A percentile compares a stretch with the other conserved stretches of the same genome.
Evolutionary conservation across 37 sponge, comb jelly and placozoan genomes (phyloP).

Genomic region (Diacarnus erythraeanus): DNA sequence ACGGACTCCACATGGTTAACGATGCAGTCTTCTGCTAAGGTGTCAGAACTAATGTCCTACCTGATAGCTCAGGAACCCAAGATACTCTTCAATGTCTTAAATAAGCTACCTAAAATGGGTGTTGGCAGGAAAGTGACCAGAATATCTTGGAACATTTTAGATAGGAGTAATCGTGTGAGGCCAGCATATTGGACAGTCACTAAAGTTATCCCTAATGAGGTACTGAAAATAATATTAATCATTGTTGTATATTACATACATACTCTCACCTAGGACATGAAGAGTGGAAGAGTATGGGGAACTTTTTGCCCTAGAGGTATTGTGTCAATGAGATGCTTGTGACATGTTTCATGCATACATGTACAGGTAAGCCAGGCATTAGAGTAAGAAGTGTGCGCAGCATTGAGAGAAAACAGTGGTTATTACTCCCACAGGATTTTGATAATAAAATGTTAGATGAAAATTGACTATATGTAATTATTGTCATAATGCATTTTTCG

Average conservation of each 20-base stretch:
- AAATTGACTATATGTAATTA: too few species aligned
- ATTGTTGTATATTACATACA: not conserved
- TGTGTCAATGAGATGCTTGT: not conserved
- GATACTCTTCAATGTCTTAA: slow-evolving; percentile 39
- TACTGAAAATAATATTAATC: not conserved
- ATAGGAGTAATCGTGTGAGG: not conserved
- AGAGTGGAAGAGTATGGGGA: slow-evolving; percentile 11
- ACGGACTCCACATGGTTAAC: not conserved
- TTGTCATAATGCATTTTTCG: not conserved
- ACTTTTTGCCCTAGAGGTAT: slow-evolving; percentile 3
- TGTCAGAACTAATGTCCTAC: slow-evolving; percentile 1
- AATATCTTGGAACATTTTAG: slow-evolving; percentile 24
- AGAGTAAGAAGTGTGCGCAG: slow-evolving; percentile 4
- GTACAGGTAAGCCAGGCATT: not conserved
- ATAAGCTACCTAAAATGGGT: slow-evolving; percentile 35
- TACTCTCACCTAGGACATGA: not conserved
- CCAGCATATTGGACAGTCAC: slow-evolving; percentile 58
- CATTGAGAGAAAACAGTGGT: slow-evolving; percentile 1
- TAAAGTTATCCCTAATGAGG: slow-evolving; percentile 34
- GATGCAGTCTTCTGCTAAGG: not conserved
- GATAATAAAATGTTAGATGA: slow-evolving; percentile 1
- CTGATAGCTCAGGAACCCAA: slow-evolving; percentile 20
- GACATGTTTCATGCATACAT: not conserved
- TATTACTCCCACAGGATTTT: slow-evolving; percentile 1
- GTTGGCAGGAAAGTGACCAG: slow-evolving; percentile 53